phyloP scores from a whole-genome alignment of 2,888 invertebrate genomes.

The Ochropleura leucogaster region DNA sequence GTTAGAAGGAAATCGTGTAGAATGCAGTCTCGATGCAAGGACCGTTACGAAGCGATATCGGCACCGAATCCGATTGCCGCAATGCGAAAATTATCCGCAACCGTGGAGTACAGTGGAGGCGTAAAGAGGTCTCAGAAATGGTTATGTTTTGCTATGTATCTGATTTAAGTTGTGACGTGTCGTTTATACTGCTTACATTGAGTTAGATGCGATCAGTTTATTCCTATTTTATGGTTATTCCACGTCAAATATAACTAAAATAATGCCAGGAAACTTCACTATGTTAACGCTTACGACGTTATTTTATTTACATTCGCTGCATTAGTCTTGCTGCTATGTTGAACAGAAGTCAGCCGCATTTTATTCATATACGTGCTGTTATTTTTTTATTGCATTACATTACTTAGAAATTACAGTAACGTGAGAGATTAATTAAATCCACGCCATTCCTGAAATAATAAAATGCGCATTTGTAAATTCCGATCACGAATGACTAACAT shows the following conservation, averaged over 20 bases:
- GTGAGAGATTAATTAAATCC: slow-evolving; percentile 51
- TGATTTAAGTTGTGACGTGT: slow-evolving; percentile 86
- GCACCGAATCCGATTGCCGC: slow-evolving; percentile 85
- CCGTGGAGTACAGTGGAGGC: slow-evolving; percentile 80
- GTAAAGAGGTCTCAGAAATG: slow-evolving; percentile 85
- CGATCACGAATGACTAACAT: slow-evolving; percentile 40
- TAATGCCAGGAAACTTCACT: slow-evolving; percentile 61
- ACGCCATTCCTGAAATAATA: slow-evolving; percentile 45
- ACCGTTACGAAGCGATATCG: slow-evolving; percentile 87
- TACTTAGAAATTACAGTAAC: slow-evolving; percentile 39
- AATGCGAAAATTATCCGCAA: slow-evolving; percentile 88
- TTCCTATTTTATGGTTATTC: slow-evolving; percentile 80
- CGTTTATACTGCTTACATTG: slow-evolving; percentile 83
- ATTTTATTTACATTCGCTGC: slow-evolving; percentile 50
- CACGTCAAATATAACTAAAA: slow-evolving; percentile 72
- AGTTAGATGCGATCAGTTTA: slow-evolving; percentile 83
- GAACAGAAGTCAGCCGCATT: slow-evolving; percentile 45
- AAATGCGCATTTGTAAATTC: slow-evolving; percentile 49
- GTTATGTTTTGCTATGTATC: slow-evolving; percentile 88
- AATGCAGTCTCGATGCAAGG: slow-evolving; percentile 83
- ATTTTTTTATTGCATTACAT: slow-evolving; percentile 46
- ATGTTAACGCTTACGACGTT: slow-evolving; percentile 57
- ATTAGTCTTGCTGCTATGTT: slow-evolving; percentile 25
- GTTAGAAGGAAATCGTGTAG: slow-evolving; percentile 79
- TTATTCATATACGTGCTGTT: slow-evolving; percentile 49